Conservation (phyloP, 2,888 invertebrate genomes). For the Galeopsomyia nigrocyanea region DNA sequence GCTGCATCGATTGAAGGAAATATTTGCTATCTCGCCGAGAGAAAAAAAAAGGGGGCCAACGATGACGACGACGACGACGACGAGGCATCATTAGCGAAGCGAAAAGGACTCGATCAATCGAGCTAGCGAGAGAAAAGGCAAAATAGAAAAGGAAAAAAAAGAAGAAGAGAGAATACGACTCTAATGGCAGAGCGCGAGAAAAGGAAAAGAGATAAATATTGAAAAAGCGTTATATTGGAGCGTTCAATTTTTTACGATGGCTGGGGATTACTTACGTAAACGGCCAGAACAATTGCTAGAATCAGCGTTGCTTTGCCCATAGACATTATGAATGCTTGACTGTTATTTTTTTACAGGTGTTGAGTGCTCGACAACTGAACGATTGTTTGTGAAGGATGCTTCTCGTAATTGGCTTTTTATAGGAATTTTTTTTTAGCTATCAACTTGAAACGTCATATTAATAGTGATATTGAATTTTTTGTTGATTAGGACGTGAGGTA, state of each 20-base stretch:
- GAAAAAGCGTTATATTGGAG: too few species aligned
- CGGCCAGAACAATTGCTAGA: slow-evolving; percentile 11
- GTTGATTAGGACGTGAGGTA: slow-evolving; percentile 21
- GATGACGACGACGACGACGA: too few species aligned
- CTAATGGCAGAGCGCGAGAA: too few species aligned
- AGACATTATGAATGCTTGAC: slow-evolving; percentile 6
- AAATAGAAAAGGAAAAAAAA: too few species aligned
- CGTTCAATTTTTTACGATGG: neutral
- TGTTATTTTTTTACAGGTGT: neutral
- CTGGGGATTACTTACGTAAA: slow-evolving; percentile 26
- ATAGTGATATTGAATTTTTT: neutral
- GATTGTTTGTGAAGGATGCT: neutral
- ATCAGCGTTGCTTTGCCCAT: neutral
- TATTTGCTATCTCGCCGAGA: slow-evolving; percentile 26
- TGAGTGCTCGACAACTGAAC: neutral
- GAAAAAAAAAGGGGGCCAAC: slow-evolving; percentile 17
- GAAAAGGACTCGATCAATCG: slow-evolving; percentile 1
- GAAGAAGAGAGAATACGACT: too few species aligned
- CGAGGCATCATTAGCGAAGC: too few species aligned
- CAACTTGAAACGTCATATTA: slow-evolving; percentile 2
- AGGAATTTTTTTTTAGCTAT: neutral
- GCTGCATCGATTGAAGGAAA: slow-evolving; percentile 32
- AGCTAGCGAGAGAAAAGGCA: neutral
- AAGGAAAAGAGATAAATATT: too few species aligned
- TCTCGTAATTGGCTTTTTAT: neutral